These are phyloP conservation scores for Congeria kusceri DNA, from an alignment of 2,888 invertebrate genomes.

Conservation along the genomic window DNA sequence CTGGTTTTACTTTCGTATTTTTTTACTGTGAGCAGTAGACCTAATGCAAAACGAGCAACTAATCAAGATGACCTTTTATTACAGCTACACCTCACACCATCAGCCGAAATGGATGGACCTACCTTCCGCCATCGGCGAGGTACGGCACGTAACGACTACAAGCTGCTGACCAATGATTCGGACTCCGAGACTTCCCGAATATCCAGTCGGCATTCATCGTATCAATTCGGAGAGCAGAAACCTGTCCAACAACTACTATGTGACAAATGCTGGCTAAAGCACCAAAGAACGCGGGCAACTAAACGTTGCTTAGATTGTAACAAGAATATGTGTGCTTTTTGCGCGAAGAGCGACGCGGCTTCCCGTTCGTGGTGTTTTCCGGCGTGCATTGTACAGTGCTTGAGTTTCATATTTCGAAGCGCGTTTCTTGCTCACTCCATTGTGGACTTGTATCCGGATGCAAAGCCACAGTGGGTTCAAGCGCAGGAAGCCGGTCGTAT, in stretches of 20 bases:
- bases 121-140: too few species aligned
- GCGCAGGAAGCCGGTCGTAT: constrained; percentile 34
- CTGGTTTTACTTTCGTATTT: too few species aligned
- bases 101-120: too few species aligned
- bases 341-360: constrained; percentile 36
- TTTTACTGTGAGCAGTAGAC: too few species aligned
- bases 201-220: constrained; percentile 11
- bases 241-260: constrained; percentile 20
- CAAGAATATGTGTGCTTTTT: constrained; percentile 41
- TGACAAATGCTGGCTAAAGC: constrained; percentile 52
- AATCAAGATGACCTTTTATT: too few species aligned
- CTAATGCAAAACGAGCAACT: too few species aligned
- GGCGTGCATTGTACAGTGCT: constrained; percentile 34
- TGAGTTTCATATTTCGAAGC: constrained; percentile 39
- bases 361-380: constrained; percentile 42
- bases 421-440: constrained; percentile 41
- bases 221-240: background rate
- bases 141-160: constrained; percentile 14
- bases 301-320: constrained; percentile 49
- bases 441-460: constrained; percentile 15
- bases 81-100: too few species aligned
- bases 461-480: constrained; percentile 37
- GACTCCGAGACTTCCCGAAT: constrained; percentile 30
- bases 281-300: constrained; percentile 28
- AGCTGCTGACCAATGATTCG: constrained; percentile 36